These are phyloP conservation scores for Iselma pallidipennis DNA, from an alignment of 2,888 invertebrate species.

Conservation along the genomic window DNA sequence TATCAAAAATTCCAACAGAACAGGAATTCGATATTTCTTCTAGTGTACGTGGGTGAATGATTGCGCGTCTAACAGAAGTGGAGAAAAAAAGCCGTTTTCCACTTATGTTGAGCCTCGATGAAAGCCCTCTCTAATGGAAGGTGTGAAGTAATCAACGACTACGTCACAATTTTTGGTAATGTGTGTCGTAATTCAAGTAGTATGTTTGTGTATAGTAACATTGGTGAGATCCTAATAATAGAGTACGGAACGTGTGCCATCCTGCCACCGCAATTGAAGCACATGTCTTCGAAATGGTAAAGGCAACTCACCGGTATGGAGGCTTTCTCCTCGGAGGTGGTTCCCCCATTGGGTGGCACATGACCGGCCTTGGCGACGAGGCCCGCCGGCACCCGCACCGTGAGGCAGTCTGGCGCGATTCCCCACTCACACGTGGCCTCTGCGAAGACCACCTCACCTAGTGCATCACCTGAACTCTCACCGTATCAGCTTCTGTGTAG, in stretches of 20 bases:
- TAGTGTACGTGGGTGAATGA: neutral
- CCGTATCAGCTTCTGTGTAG: constrained; percentile 5
- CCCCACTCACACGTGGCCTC: constrained; percentile 54
- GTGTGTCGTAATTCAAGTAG: neutral
- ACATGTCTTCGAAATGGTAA: neutral
- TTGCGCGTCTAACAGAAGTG: neutral
- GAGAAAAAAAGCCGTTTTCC: neutral
- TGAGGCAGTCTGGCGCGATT: constrained; percentile 53
- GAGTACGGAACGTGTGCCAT: neutral
- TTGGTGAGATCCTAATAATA: constrained; percentile 7
- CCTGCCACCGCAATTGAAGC: neutral
- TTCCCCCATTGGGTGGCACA: constrained; percentile 57
- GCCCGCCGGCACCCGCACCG: constrained; percentile 57
- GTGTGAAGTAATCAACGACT: neutral
- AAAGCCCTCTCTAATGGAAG: neutral
- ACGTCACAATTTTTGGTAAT: neutral
- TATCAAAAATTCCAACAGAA: too few species aligned
- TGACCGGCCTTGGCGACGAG: constrained; percentile 56
- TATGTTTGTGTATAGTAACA: neutral
- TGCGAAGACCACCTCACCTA: constrained; percentile 46
- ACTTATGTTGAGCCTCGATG: neutral
- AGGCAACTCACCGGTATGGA: constrained; percentile 53
- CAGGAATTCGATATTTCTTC: neutral
- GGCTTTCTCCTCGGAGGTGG: constrained; percentile 57
- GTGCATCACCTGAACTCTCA: constrained; percentile 42